Evolutionary conservation across 2,113 vertebrate genomes (phyloP).

Genomic region (Urocynchramus pylzowi): DNA sequence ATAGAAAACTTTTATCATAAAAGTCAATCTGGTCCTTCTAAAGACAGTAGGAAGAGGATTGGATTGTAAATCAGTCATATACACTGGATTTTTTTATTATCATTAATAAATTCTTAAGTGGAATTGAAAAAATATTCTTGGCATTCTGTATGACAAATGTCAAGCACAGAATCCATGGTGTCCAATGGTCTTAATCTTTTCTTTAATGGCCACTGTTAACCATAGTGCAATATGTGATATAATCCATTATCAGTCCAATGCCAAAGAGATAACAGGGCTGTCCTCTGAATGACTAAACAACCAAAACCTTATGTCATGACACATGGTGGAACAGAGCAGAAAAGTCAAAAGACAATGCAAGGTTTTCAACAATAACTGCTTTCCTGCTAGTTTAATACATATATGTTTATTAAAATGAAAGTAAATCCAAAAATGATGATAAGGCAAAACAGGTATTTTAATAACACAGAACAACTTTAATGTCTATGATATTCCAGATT

Average conservation of each 20-base stretch:
- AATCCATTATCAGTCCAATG: not conserved
- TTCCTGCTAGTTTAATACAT: not conserved
- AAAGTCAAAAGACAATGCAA: not conserved
- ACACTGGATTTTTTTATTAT: not conserved
- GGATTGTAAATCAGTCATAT: not conserved
- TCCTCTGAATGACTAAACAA: not conserved
- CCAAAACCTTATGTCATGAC: not conserved
- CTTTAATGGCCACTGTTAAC: not conserved
- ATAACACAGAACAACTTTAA: not conserved
- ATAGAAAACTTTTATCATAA: not conserved
- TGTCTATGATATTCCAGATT: not conserved
- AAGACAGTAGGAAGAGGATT: not conserved
- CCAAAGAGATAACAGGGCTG: not conserved
- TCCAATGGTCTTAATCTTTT: not conserved
- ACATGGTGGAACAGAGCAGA: not conserved
- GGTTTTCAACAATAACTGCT: not conserved
- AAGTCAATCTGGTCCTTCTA: not conserved
- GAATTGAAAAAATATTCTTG: not conserved
- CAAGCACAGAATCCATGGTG: not conserved
- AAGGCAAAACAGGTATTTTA: not conserved
- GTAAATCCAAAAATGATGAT: not conserved
- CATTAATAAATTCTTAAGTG: not conserved
- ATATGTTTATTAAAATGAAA: not conserved
- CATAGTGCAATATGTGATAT: not conserved
- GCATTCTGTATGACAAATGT: not conserved